Evolutionary conservation across 2,797 vertebrate genomes (phyloP).

Genomic region (Trematomus bernacchii): DNA sequence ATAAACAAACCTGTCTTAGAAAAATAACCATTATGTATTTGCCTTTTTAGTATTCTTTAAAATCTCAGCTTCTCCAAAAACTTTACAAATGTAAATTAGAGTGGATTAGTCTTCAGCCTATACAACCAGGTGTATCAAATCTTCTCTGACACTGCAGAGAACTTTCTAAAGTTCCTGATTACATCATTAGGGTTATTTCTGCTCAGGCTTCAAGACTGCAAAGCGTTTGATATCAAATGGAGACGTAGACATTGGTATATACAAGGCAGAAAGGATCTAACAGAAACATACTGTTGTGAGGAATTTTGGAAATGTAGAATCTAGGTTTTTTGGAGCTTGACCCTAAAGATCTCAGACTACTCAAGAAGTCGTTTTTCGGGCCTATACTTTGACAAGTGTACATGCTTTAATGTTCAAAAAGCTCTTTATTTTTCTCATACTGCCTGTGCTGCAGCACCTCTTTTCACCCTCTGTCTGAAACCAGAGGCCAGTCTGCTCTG

Average conservation of each 20-base stretch:
- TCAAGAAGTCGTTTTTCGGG: background rate
- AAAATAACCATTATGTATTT: slow-evolving; percentile 1
- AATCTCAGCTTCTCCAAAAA: background rate
- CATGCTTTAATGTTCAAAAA: background rate
- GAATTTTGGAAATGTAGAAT: background rate
- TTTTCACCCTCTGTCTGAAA: no score
- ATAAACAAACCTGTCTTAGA: slow-evolving; percentile 11
- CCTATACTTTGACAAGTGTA: background rate
- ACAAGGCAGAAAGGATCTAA: background rate
- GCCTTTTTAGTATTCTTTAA: background rate
- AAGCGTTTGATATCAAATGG: background rate
- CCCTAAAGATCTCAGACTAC: background rate
- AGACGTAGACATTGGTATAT: background rate
- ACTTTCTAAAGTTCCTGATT: background rate
- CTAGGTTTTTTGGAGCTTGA: background rate
- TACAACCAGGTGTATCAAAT: background rate
- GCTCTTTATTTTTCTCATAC: no score
- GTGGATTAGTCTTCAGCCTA: background rate
- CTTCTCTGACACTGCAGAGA: background rate
- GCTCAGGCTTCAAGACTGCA: background rate
- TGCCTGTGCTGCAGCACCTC: no score
- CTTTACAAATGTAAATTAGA: background rate
- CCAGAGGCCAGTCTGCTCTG: no score
- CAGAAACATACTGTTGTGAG: background rate
- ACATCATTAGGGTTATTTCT: background rate